Conservation (phyloP, 2,888 invertebrate species). For the Netelia virgata region DNA sequence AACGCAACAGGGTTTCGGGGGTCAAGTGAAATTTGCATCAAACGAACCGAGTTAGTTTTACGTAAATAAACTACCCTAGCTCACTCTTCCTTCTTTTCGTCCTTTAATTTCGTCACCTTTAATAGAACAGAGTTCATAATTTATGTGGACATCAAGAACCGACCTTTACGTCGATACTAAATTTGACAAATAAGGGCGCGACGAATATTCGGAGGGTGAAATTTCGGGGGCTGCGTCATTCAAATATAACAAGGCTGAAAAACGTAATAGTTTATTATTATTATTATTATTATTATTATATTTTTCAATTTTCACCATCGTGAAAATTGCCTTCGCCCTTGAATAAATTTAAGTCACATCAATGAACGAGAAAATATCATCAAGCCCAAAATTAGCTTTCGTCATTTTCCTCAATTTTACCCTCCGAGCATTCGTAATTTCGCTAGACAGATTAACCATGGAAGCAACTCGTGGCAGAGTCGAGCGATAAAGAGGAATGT, state of each 20-base stretch:
- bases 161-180: slow-evolving; percentile 2
- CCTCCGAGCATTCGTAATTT: slow-evolving; percentile 6
- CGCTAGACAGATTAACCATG: slow-evolving; percentile 12
- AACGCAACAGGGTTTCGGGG: not conserved
- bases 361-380: not conserved
- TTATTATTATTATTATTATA: no score
- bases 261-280: not conserved
- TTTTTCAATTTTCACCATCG: no score
- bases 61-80: slow-evolving; percentile 26
- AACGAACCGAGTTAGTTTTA: slow-evolving; percentile 33
- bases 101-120: slow-evolving; percentile 16
- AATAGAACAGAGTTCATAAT: slow-evolving; percentile 18
- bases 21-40: slow-evolving; percentile 17
- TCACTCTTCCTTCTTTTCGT: not conserved
- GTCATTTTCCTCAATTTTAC: not conserved
- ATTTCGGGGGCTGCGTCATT: not conserved
- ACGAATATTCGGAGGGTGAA: not conserved
- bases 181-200: slow-evolving; percentile 14
- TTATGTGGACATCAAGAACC: not conserved
- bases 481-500: slow-evolving; percentile 11
- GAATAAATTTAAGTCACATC: not conserved
- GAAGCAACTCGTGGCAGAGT: not conserved
- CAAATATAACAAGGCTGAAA: not conserved
- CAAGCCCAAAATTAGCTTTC: no score
- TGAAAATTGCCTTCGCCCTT: not conserved